Base-by-base conservation (phyloP, 1,140 invertebrate species). In the Grapholita molesta region DNA sequence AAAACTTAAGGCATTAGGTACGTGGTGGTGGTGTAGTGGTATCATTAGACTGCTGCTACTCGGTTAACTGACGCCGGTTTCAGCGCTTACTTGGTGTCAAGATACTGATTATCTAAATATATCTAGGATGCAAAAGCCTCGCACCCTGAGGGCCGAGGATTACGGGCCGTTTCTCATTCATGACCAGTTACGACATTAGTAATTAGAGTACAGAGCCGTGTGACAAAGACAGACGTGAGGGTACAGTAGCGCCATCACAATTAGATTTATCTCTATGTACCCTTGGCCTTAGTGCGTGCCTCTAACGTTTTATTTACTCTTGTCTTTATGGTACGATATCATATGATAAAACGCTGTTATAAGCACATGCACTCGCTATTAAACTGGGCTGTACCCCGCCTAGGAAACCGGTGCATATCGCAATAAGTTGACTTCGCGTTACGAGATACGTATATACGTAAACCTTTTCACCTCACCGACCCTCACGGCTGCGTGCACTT, bases 151-250 rank as follows among this genome's bases (percentile, higher is more conserved):
- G 81, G 80, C 68, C 67, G 65, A 68, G 70, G 75, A 82, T 83
- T 84, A 79, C 76, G 67, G 65, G 52, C 74, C 75, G 79, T 82
- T 86, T 84, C 77, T 80, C 78, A 84, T 84, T 84, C 75, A 68
- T 78, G 76, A 80, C 76, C 82, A 73, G 71, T 81, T 83, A 79
- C 74, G 77, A 76, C 70, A 57, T 67, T 30, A 61, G 55, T 61
- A 61, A 61, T 61, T 61, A 61, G 24, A 61, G 55, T 61, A 32
- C 55, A 15, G 28, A 25, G 55, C 55, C 55, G 55, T 61, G 55
- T 61, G 55, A 61, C 55, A 61, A 32, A 61, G 55, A 61, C 55
- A 33, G 21, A 65, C 64, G 64, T 35, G 64, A 65, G 55, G 24
- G 55, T 32, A 61, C 25, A 30, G 55, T 61, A 32, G 55, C 55